These are phyloP conservation scores for Hylaeus volcanicus DNA, from an alignment of 1,140 invertebrate genomes.

Conservation along the genomic window DNA sequence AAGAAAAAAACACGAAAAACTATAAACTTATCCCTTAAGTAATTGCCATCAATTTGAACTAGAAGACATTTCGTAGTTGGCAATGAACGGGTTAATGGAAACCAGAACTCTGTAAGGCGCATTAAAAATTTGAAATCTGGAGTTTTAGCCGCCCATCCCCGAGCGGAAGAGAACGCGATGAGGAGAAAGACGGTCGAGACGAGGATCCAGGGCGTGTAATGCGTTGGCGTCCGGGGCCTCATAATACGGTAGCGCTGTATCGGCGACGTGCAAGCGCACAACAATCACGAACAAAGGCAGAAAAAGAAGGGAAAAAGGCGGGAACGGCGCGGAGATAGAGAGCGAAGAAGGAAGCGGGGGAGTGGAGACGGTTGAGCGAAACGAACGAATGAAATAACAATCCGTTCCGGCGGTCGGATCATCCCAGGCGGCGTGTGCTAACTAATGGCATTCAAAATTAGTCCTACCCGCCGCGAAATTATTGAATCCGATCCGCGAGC, in stretches of 20 bases:
- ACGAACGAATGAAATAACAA: constrained; percentile 70
- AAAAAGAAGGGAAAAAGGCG: background rate
- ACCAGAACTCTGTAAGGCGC: too few relatives aligned
- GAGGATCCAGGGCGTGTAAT: constrained; percentile 45
- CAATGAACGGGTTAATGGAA: too few relatives aligned
- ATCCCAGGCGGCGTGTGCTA: constrained; percentile 72
- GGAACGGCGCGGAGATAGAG: background rate
- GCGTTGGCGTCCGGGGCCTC: constrained; percentile 70
- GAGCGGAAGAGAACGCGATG: constrained; percentile 1
- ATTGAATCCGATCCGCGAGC: constrained; percentile 63
- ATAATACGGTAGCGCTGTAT: constrained; percentile 69
- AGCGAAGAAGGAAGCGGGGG: background rate
- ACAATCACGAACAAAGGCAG: constrained; percentile 42
- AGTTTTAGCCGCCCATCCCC: too few relatives aligned
- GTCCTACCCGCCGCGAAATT: constrained; percentile 70
- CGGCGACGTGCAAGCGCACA: constrained; percentile 33
- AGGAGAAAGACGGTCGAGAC: background rate
- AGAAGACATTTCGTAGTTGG: too few relatives aligned
- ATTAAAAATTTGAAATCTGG: too few relatives aligned
- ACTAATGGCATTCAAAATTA: constrained; percentile 80
- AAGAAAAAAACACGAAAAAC: too few relatives aligned
- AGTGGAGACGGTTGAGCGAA: constrained; percentile 26
- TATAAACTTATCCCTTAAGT: too few relatives aligned
- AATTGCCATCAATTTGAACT: too few relatives aligned
- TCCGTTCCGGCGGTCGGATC: constrained; percentile 55